Percentiles rank a stretch among this genome's conserved stretches.
phyloP scores from a whole-genome alignment of 1,140 invertebrate species.

The Cotesia chilonis region DNA sequence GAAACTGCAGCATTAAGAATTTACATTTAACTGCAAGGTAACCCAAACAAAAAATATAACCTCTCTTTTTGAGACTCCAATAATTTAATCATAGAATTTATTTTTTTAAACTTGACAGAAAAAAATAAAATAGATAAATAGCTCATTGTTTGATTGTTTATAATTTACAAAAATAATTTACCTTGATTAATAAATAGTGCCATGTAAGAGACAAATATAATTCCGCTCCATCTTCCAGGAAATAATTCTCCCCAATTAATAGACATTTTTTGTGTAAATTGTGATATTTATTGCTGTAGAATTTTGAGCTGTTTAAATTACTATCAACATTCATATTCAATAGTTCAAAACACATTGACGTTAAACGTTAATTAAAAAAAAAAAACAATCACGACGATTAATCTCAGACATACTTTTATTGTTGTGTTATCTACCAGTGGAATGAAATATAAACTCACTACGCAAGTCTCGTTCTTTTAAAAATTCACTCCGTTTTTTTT shows the following conservation, averaged over 20 bases:
- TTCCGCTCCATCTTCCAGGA: conserved; percentile 78
- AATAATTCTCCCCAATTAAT: conserved; percentile 78
- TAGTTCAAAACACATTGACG: too few species aligned
- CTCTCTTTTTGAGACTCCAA: too few species aligned
- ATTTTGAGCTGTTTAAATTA: not conserved
- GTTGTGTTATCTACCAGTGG: too few species aligned
- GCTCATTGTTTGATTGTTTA: conserved; percentile 13
- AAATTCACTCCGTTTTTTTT: too few species aligned
- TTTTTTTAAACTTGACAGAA: not conserved
- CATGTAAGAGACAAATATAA: conserved; percentile 87
- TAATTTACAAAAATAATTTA: conserved; percentile 53
- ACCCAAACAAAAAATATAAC: too few species aligned
- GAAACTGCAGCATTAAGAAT: conserved; percentile 4
- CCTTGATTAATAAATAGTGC: conserved; percentile 84
- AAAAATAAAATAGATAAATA: conserved; percentile 36
- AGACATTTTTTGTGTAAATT: conserved; percentile 41
- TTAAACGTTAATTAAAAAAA: too few species aligned
- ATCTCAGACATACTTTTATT: too few species aligned
- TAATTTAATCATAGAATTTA: too few species aligned
- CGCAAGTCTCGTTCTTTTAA: too few species aligned
- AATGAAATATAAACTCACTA: too few species aligned
- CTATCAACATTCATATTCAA: not conserved
- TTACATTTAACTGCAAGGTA: not conserved
- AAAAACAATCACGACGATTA: too few species aligned
- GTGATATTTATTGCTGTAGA: not conserved